Base-by-base conservation (phyloP, 2,797 vertebrate species). In the Hapalemur alaotrensis region DNA sequence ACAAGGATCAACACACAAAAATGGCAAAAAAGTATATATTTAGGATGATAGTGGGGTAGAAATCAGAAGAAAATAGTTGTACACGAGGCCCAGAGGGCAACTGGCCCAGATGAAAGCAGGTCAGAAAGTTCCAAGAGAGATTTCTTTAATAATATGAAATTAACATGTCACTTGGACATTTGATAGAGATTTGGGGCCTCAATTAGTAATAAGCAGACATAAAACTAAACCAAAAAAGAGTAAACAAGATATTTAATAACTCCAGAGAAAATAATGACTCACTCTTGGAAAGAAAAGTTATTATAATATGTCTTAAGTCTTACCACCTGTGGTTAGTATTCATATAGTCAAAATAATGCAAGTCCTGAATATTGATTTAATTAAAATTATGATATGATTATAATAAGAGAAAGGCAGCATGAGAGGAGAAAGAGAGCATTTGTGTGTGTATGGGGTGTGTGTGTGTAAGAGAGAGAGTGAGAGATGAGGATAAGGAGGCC, bases 241-340 rank as follows among this genome's bases (percentile, higher is more conserved):
- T 38, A 88, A 78, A 61, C 5, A 57, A 91, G 25, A 9, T 7
- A 28, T 75, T 75, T 59, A 48, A 65, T 54, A 86, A 96, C 30
- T 92, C n/a, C 63, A 88, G 50, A 79, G n/a, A 82, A 78, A 89
- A 67, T 69, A 93, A 67, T 46, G 78, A 80, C 7, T 95, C 22
- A 67, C 14, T 85, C 30, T 65, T 78, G 41, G n/a, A 88, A 84
- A 38, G 48, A 72, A 89, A 96, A 83, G 13, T 4, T 65, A 57
- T 54, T 20, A 59, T 2, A 11, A 5, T 4, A 38, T 76, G 79
- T 59, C 15, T 23, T 78, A 80, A 43, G 73, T 86, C 8, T 84
- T 50, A 80, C 72, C 48, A 81, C 69, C 25, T 80, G 22, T 59
- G 28, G 38, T 89, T 69, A 73, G 2, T 59, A 17, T 52, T 86